Percentiles rank a stretch among this genome's conserved stretches.
Conservation (phyloP, 2,888 invertebrate species). For the Fissipunctia ypsillon region DNA sequence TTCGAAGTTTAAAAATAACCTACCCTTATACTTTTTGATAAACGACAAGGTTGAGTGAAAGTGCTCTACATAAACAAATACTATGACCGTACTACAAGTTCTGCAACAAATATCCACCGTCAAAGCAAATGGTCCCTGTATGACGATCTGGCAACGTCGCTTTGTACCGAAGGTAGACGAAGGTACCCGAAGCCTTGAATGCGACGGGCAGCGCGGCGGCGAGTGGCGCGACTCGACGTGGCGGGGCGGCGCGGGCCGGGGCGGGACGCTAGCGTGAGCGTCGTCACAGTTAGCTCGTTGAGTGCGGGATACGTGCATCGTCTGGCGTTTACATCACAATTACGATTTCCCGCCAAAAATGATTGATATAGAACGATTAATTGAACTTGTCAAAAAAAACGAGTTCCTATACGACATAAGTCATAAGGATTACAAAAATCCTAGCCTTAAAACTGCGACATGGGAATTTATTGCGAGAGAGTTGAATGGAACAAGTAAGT, state of each 20-base stretch:
- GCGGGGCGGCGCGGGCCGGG: slow-evolving; percentile 52
- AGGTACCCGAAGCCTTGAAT: slow-evolving; percentile 44
- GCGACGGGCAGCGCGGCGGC: slow-evolving; percentile 30
- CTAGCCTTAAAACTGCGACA: slow-evolving; percentile 55
- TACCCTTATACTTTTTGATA: slow-evolving; percentile 28
- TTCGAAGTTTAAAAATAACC: slow-evolving; percentile 32
- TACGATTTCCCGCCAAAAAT: slow-evolving; percentile 35
- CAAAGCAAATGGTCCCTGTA: slow-evolving; percentile 39
- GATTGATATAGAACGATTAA: slow-evolving; percentile 63
- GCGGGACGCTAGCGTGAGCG: slow-evolving; percentile 58
- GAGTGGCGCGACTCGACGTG: slow-evolving; percentile 13
- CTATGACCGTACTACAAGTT: slow-evolving; percentile 47
- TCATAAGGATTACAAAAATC: slow-evolving; percentile 65
- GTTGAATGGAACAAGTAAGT: slow-evolving; percentile 65
- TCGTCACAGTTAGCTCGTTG: slow-evolving; percentile 43
- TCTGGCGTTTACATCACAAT: slow-evolving; percentile 19
- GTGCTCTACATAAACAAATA: slow-evolving; percentile 34
- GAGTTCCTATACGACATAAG: slow-evolving; percentile 60
- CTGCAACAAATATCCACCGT: slow-evolving; percentile 48
- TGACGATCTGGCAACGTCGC: slow-evolving; percentile 54
- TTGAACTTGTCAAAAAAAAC: slow-evolving; percentile 59
- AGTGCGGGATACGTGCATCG: slow-evolving; percentile 47
- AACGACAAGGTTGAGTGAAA: slow-evolving; percentile 45
- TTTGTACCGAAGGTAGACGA: slow-evolving; percentile 42
- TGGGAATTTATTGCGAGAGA: slow-evolving; percentile 64